Evolutionary conservation across 2,888 invertebrate species (phyloP), one percentile per base, ranked within the genome.

Genomic region (Brenthis hecate): DNA sequence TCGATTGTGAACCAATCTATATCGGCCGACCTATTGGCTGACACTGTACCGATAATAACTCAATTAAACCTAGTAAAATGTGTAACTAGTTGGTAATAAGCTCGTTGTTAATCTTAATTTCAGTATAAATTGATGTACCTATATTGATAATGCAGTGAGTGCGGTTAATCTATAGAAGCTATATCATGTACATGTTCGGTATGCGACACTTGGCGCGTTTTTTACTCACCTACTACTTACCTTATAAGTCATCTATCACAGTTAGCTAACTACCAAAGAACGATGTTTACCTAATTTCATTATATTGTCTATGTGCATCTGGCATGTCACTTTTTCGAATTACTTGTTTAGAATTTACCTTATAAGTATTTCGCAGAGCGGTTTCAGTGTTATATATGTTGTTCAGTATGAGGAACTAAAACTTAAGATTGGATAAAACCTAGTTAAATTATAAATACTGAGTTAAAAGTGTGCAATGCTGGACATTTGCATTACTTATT

Each of bases 381-480:
- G 71, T 75, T 76, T 80, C 71, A 75, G 75, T 75, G 76, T 76
- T 76, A 75, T 73, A 75, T 83, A 84, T 87, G 75, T 91, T 87
- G 84, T 84, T 89, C 87, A 84, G 83, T 88, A 85, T 87, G 87
- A 78, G 85, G 81, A 88, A 87, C 85, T 91, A 88, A 89, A 84
- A 86, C 82, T 88, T 43, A 91, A 87, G 88, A 91, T 91, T 89
- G 89, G 87, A 87, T 88, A 84, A 87, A 85, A 88, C 84, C 82
- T 91, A 91, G 87, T 82, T 89, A 87, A 86, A 86, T 81, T 80
- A 89, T 87, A 86, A 89, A 86, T 87, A 91, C 88, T 87, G 83
- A 88, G 86, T 88, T 89, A 83, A 82, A 89, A 88, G 89, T 92
- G 86, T 91, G 91, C 92, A 92, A 91, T 92, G 92, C 92, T 90